Evolutionary conservation across 1,140 invertebrate genomes (phyloP).

Genomic region (Drosophila watanabei): DNA sequence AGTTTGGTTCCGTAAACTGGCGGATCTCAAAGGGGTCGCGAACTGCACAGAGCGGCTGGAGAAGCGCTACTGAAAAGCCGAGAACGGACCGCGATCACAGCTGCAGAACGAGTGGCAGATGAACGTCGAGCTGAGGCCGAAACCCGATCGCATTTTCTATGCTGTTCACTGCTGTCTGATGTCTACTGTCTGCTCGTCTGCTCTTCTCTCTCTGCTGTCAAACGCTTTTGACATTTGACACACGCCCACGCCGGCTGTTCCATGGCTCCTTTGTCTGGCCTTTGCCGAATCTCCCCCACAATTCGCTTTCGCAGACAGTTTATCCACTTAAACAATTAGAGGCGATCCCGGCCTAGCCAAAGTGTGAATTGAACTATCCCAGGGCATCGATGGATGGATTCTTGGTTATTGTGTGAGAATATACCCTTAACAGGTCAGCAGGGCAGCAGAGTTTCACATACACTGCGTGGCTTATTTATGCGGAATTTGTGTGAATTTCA

Average conservation of each 20-base stretch:
- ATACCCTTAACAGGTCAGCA: not conserved
- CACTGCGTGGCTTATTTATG: not conserved
- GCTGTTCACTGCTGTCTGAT: not conserved
- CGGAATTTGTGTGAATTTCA: constrained; percentile 54
- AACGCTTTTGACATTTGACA: constrained; percentile 69
- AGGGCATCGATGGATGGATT: not conserved
- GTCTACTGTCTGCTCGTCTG: not conserved
- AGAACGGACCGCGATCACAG: constrained; percentile 46
- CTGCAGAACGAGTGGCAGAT: constrained; percentile 44
- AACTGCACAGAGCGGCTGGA: constrained; percentile 67
- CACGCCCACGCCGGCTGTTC: constrained; percentile 56
- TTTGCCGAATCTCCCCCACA: constrained; percentile 44
- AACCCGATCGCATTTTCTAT: constrained; percentile 30
- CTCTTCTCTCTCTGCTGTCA: constrained; percentile 42
- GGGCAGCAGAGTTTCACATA: not conserved
- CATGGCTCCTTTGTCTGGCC: constrained; percentile 34
- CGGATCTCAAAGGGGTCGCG: constrained; percentile 20
- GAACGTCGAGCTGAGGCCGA: not conserved
- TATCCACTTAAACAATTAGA: constrained; percentile 75
- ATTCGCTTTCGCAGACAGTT: constrained; percentile 71
- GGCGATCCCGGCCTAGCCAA: constrained; percentile 25
- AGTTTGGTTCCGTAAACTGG: constrained; percentile 19
- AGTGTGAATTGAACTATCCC: constrained; percentile 32
- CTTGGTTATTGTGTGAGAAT: constrained; percentile 2
- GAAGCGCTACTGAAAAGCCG: constrained; percentile 61